Conservation (phyloP, 2,888 invertebrate species). For the Bembecia ichneumoniformis region DNA sequence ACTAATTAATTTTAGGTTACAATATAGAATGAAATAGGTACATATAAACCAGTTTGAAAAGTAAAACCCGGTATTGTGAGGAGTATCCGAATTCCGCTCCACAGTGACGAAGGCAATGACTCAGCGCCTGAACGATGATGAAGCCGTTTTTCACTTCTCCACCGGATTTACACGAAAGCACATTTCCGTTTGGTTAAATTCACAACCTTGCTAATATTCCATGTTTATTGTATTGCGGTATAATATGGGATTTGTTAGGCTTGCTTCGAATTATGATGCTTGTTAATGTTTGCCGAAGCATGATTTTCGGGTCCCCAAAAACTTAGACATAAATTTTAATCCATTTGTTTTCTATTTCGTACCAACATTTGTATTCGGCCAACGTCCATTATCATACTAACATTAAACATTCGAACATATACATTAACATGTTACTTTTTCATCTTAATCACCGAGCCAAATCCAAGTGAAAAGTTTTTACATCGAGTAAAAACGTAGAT, state of each 20-base stretch:
- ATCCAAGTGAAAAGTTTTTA: no score
- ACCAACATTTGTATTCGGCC: no score
- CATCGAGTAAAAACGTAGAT: no score
- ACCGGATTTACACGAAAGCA: constrained; percentile 15
- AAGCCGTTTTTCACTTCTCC: constrained; percentile 23
- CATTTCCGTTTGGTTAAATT: constrained; percentile 19
- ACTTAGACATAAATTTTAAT: neutral
- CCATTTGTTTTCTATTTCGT: no score
- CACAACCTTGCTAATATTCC: constrained; percentile 4
- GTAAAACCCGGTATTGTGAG: no score
- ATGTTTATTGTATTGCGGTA: constrained; percentile 7
- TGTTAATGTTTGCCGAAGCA: neutral
- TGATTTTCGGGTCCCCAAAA: neutral
- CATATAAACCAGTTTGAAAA: neutral
- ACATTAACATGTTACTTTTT: no score
- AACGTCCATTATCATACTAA: no score
- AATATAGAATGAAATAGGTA: neutral
- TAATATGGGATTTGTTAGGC: constrained; percentile 4
- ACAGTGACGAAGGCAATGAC: constrained; percentile 16
- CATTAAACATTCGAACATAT: no score
- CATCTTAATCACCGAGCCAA: no score
- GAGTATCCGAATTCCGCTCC: neutral
- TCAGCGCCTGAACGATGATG: constrained; percentile 17
- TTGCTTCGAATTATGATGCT: neutral
- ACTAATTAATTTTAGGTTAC: no score